Evolutionary conservation across 2,888 invertebrate species (phyloP).

Genomic region (Tetragnatha montana): DNA sequence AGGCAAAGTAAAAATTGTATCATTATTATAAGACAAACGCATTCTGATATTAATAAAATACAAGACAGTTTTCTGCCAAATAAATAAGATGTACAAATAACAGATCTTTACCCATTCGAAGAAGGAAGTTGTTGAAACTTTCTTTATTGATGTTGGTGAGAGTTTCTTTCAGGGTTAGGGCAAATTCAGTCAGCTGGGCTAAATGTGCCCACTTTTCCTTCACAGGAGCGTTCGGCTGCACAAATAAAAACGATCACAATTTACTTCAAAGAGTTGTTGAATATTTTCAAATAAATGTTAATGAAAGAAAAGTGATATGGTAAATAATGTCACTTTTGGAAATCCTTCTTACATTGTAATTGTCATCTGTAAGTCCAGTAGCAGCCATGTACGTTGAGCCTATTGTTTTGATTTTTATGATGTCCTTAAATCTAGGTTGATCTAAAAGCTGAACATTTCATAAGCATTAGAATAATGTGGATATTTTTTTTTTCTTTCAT

Average conservation of each 20-base stretch:
- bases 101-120: constrained; percentile 84
- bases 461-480: neutral
- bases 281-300: neutral
- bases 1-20: neutral
- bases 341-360: constrained; percentile 77
- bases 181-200: constrained; percentile 90
- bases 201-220: constrained; percentile 89
- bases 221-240: constrained; percentile 84
- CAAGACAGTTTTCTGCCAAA: too few species aligned
- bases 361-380: constrained; percentile 82
- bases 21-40: neutral
- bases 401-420: constrained; percentile 96
- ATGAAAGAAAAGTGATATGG: neutral
- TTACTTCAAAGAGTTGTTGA: neutral
- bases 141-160: constrained; percentile 94
- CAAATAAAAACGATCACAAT: neutral
- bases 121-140: constrained; percentile 94
- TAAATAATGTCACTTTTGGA: too few species aligned
- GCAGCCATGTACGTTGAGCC: constrained; percentile 97
- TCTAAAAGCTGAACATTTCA: constrained; percentile 83
- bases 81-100: neutral
- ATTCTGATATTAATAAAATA: neutral
- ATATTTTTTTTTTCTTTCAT: too few species aligned
- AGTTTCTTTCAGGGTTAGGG: constrained; percentile 91
- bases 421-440: constrained; percentile 86